phyloP scores from a whole-genome alignment of 2,113 vertebrate species.

The Psephotus haematonotus region DNA sequence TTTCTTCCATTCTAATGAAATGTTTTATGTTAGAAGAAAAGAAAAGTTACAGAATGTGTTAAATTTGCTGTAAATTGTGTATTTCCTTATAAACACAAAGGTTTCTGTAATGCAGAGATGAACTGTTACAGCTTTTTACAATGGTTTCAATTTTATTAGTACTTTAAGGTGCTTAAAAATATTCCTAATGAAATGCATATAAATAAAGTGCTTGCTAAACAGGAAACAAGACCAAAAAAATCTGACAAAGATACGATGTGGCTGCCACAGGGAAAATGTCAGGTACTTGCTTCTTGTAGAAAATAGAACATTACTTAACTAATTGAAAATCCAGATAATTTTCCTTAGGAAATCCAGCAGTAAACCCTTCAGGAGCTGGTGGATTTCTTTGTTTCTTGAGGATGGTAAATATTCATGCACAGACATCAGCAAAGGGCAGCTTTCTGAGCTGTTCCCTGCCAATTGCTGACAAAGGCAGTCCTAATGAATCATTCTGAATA shows the following conservation, averaged over 20 bases:
- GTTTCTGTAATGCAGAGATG: background rate
- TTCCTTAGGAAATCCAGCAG: background rate
- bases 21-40: background rate
- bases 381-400: constrained; percentile 23
- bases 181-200: background rate
- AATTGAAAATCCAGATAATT: constrained; percentile 27
- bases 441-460: constrained; percentile 65
- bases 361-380: background rate
- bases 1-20: background rate
- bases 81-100: background rate
- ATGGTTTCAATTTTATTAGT: background rate
- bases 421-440: constrained; percentile 47
- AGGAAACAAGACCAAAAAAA: background rate
- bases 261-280: background rate
- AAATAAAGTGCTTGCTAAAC: background rate
- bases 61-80: background rate
- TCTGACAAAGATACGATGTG: background rate
- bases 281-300: background rate
- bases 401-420: background rate
- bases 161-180: background rate
- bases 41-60: background rate
- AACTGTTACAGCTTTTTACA: background rate
- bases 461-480: constrained; percentile 80
- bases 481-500: constrained; percentile 66
- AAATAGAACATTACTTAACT: background rate